Evolutionary conservation across 2,113 vertebrate species (phyloP).

Genomic region (Pseudois nayaur): DNA sequence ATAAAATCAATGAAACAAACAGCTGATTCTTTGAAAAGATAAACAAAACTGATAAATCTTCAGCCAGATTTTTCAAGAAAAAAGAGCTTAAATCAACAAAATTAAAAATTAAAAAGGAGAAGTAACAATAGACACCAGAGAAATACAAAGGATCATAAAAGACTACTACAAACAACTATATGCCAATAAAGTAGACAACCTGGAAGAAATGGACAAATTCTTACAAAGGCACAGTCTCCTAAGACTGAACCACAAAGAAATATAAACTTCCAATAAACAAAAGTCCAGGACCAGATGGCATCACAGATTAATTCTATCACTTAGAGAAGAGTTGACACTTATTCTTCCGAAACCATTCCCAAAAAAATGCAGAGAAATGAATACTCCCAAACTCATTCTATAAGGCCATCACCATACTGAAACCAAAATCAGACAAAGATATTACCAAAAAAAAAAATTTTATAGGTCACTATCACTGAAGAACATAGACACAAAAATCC

Average conservation of each 20-base stretch:
- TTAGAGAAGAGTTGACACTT: neutral
- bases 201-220: neutral
- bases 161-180: neutral
- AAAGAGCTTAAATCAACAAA: neutral
- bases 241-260: neutral
- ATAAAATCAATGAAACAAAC: neutral
- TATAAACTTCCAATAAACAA: neutral
- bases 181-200: neutral
- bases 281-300: neutral
- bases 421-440: neutral
- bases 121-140: neutral
- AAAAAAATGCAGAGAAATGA: neutral
- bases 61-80: neutral
- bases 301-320: neutral
- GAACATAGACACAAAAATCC: neutral
- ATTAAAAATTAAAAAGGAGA: neutral
- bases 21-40: neutral
- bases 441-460: neutral
- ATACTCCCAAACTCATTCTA: neutral
- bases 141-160: neutral
- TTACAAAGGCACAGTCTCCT: neutral
- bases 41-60: neutral
- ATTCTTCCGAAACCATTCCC: neutral
- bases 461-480: neutral
- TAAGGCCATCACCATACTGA: neutral